These are phyloP conservation scores for Coelinius sp. DNA, from an alignment of 2,888 invertebrate species.

Conservation along the genomic window DNA sequence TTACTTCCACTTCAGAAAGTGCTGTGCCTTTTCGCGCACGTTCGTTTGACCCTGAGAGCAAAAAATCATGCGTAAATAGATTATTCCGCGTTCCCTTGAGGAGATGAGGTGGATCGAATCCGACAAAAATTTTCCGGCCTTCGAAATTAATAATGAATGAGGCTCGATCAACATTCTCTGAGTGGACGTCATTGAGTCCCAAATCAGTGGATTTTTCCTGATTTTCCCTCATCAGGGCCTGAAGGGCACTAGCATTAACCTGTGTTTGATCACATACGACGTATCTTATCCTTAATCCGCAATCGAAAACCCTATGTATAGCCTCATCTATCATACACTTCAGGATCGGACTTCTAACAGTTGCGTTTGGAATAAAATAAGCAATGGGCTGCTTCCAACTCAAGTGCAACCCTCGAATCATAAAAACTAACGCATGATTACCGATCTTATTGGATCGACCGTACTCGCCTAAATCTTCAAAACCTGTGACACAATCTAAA, in stretches of 20 bases:
- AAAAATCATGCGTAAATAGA: conserved; percentile 41
- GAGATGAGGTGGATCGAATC: conserved; percentile 49
- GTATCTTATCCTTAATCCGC: neutral
- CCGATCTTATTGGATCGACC: conserved; percentile 41
- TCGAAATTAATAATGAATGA: conserved; percentile 37
- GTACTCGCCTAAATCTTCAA: conserved; percentile 48
- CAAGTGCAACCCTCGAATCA: conserved; percentile 46
- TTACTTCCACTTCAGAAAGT: no score
- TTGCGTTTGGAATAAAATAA: conserved; percentile 41
- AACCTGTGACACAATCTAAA: conserved; percentile 49
- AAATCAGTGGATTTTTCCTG: conserved; percentile 34
- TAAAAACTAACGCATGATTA: no score
- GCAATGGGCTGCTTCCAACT: conserved; percentile 52
- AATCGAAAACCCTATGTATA: neutral
- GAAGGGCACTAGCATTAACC: conserved; percentile 44
- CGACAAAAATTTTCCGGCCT: conserved; percentile 44
- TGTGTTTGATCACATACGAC: conserved; percentile 49
- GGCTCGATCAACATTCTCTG: no score
- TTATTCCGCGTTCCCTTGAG: conserved; percentile 49
- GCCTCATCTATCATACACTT: neutral
- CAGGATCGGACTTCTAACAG: neutral
- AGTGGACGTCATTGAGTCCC: no score
- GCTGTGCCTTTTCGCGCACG: no score
- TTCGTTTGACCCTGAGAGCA: conserved; percentile 13
- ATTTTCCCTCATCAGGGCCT: conserved; percentile 39